Percentiles rank a stretch among this genome's conserved stretches.
Conservation (phyloP, 2,888 invertebrate species). For the Carterocephalus palaemon region DNA sequence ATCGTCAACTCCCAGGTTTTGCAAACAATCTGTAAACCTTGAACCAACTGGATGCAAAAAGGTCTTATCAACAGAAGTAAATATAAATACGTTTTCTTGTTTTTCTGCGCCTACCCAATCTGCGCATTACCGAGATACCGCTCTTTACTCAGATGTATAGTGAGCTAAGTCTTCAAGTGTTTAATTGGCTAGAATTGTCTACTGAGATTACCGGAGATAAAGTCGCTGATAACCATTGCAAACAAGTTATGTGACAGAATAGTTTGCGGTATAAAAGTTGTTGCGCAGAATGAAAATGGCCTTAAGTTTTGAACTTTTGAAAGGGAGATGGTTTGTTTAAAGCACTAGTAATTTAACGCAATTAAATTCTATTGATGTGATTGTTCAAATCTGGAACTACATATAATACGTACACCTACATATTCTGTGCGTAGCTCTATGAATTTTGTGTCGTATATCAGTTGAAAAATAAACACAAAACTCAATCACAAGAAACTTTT, state of each 20-base stretch:
- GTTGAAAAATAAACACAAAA: no score
- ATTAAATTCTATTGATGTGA: no score
- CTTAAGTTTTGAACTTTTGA: no score
- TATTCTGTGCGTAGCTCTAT: no score
- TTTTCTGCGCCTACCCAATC: slow-evolving; percentile 11
- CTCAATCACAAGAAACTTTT: no score
- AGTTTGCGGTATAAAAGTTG: no score
- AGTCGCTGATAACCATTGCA: slow-evolving; percentile 1
- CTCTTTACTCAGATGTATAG: slow-evolving; percentile 14
- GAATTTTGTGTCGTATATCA: no score
- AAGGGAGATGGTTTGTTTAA: no score
- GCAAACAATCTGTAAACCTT: slow-evolving; percentile 4
- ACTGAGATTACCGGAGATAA: slow-evolving; percentile 12
- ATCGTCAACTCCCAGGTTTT: not conserved
- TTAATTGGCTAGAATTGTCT: slow-evolving; percentile 15
- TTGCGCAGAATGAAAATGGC: no score
- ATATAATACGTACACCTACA: no score
- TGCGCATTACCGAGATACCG: slow-evolving; percentile 17
- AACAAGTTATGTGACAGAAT: not conserved
- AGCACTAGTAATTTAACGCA: no score
- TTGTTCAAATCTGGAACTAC: no score
- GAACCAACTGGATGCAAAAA: slow-evolving; percentile 18
- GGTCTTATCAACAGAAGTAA: slow-evolving; percentile 16
- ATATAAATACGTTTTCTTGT: slow-evolving; percentile 14
- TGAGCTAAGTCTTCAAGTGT: slow-evolving; percentile 19